A percentile compares a stretch with the other conserved stretches of the same genome.
Evolutionary conservation across 92 coral and sea anemone species (phyloP).

Genomic region (Epizoanthus illoricatus): DNA sequence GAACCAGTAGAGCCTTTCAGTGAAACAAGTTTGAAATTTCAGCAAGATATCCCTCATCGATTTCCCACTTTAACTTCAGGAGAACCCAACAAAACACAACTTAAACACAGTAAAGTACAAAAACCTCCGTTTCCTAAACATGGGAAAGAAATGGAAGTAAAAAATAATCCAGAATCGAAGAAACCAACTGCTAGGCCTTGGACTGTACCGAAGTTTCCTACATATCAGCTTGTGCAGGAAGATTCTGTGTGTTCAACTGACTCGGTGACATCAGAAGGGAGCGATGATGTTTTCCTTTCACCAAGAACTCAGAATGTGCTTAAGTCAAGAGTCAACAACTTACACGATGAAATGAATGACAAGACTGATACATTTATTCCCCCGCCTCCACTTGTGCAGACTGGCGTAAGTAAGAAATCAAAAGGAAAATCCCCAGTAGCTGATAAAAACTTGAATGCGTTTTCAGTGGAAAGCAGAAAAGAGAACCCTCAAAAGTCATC

Average conservation of each 20-base stretch:
- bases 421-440: not conserved
- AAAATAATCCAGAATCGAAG: not conserved
- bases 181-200: not conserved
- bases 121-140: not conserved
- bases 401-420: not conserved
- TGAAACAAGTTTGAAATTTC: no score
- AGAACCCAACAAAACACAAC: not conserved
- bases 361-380: not conserved
- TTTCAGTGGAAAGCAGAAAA: not conserved
- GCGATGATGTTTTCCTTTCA: conserved; percentile 6
- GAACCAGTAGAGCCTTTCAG: no score
- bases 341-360: not conserved
- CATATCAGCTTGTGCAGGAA: conserved; percentile 2
- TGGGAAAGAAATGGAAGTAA: not conserved
- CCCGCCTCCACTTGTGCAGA: not conserved
- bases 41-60: not conserved
- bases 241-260: not conserved
- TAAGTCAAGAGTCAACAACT: not conserved
- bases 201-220: conserved; percentile 7
- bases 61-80: not conserved
- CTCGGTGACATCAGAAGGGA: conserved; percentile 18
- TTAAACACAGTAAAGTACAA: not conserved
- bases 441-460: not conserved
- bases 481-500: not conserved
- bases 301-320: not conserved